phyloP scores from a whole-genome alignment of 2,797 vertebrate species.

The Sarcophilus harrisii region DNA sequence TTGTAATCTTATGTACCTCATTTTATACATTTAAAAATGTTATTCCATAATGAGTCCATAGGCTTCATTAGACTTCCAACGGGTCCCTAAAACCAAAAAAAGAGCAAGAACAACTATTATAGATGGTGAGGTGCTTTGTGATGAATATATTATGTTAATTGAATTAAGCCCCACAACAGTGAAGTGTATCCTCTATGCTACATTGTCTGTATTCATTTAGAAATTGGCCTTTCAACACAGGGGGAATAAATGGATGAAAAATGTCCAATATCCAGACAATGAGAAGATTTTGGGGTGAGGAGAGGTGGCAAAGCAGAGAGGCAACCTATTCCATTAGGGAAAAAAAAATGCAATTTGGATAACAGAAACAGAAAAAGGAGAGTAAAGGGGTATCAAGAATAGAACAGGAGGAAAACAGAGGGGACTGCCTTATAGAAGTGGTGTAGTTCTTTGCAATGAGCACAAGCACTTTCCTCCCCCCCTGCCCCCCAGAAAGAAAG shows the following conservation, averaged over 20 bases:
- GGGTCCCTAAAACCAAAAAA: background rate
- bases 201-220: no score
- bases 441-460: background rate
- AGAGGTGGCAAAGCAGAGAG: background rate
- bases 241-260: no score
- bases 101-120: no score
- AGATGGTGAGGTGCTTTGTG: background rate
- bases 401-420: background rate
- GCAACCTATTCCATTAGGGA: background rate
- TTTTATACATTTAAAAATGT: background rate
- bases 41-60: background rate
- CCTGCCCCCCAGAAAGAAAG: background rate
- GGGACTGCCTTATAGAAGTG: background rate
- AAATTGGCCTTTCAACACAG: no score
- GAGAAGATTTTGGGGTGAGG: no score
- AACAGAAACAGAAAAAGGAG: background rate
- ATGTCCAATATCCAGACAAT: no score
- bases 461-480: background rate
- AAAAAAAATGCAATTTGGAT: background rate
- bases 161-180: no score
- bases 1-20: background rate
- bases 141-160: background rate
- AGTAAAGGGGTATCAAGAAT: background rate
- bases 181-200: no score
- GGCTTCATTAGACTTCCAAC: background rate